A percentile compares a stretch with the other conserved stretches of the same genome.
These are phyloP conservation scores for Taurulus bubalis DNA, from an alignment of 2,113 vertebrate species.

Conservation along the genomic window DNA sequence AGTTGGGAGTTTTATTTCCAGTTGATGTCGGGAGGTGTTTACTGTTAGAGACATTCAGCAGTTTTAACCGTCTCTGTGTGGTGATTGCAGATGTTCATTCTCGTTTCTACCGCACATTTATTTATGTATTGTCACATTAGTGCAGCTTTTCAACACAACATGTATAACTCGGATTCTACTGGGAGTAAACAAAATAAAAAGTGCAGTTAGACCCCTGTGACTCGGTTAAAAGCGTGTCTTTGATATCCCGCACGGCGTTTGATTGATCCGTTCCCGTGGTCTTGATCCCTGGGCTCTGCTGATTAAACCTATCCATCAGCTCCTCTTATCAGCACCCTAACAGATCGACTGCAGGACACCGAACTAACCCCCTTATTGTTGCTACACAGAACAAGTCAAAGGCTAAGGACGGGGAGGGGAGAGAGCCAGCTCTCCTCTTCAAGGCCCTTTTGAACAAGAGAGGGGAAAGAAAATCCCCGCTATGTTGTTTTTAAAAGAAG, in stretches of 20 bases:
- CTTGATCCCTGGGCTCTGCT: constrained; percentile 80
- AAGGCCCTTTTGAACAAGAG: constrained; percentile 67
- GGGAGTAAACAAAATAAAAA: neutral
- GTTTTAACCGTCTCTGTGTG: constrained; percentile 42
- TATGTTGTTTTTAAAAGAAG: constrained; percentile 62
- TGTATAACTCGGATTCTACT: neutral
- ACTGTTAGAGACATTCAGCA: constrained; percentile 47
- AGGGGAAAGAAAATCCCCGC: constrained; percentile 47
- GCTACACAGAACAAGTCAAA: constrained; percentile 79
- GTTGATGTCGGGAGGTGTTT: constrained; percentile 53
- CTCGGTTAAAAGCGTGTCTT: constrained; percentile 75
- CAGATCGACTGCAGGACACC: constrained; percentile 80
- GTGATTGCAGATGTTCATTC: constrained; percentile 60
- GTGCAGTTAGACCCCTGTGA: constrained; percentile 51
- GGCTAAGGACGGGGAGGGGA: constrained; percentile 77
- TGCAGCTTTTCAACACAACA: constrained; percentile 2
- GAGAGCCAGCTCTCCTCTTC: constrained; percentile 48
- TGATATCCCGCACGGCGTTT: constrained; percentile 72
- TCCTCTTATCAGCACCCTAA: constrained; percentile 78
- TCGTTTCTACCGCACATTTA: constrained; percentile 23
- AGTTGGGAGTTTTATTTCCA: constrained; percentile 35
- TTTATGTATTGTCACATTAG: neutral
- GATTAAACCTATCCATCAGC: constrained; percentile 85
- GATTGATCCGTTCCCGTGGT: constrained; percentile 78
- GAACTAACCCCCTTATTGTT: constrained; percentile 77